Base-by-base conservation (phyloP, 2,888 invertebrate genomes). In the Tachina grossa region DNA sequence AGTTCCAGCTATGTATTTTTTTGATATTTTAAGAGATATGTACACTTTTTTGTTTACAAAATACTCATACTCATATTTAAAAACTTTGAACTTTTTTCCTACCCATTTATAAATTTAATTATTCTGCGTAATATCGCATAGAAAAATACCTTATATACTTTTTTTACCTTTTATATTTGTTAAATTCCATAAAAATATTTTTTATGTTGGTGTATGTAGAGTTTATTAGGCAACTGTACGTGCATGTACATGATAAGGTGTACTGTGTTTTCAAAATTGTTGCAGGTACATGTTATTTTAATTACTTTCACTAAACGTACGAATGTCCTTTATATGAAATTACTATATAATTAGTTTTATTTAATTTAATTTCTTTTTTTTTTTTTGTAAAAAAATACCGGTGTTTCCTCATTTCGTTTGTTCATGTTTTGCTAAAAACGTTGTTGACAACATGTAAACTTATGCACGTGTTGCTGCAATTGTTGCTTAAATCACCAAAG, bases 401-500 rank as follows among this genome's bases (percentile, higher is more conserved):
- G 31, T 49, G n/a, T 16, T 66, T 65, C 51, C 81, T 59, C 22
- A 49, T 19, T 78, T 76, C 69, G 43, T 43, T 59, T 63, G 68
- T 59, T 69, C 41, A 61, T 76, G 71, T 83, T 79, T 61, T 49
- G 39, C 63, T 83, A 71, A 78, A 75, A 83, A 85, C 72, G 66
- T 75, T 80, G 85, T 83, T 85, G 83, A 83, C 85, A 85, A 85
- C 83, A 79, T 85, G 83, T 79, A 63, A 83, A 80, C 71, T 79
- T 63, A 76, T 83, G 79, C 85, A 85, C 82, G 79, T 85, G 85
- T 85, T 85, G 85, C 76, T 72, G 65, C 71, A 68, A 84, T 78
- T 85, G 75, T 74, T 83, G 76, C 82, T 45, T 9, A 13, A 69
- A 63, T 68, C n/a, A 11, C 45, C 22, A 2, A 53, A 63, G 31